Percentiles rank a stretch among this genome's conserved stretches.
Conservation (phyloP, 35 echinoderm and acorn worm genomes). For the Amphiura filiformis region DNA sequence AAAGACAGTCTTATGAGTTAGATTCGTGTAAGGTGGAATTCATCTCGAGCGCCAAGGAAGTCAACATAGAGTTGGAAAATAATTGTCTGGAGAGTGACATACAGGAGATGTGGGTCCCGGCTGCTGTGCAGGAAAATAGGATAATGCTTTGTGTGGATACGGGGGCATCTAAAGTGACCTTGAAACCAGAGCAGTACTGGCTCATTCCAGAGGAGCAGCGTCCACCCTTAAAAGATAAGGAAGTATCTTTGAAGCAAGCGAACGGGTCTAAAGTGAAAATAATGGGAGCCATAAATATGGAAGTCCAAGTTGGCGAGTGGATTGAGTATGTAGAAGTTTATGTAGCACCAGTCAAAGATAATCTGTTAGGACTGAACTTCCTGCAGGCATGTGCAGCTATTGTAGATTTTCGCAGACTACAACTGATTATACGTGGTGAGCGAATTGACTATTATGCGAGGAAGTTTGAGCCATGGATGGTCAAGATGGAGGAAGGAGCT, state of each 20-base stretch:
- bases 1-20: no score
- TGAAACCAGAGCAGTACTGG: not conserved
- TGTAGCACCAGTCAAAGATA: not conserved
- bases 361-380: not conserved
- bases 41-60: no score
- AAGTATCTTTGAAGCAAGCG: not conserved
- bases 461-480: not conserved
- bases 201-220: not conserved
- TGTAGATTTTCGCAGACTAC: not conserved
- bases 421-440: not conserved
- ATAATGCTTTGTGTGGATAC: not conserved
- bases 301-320: not conserved
- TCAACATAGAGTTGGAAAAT: no score
- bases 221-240: not conserved
- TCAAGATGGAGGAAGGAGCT: no score
- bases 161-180: not conserved
- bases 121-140: not conserved
- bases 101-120: no score
- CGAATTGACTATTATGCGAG: not conserved
- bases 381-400: not conserved
- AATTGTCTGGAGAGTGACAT: not conserved
- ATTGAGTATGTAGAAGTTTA: not conserved
- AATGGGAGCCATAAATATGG: not conserved
- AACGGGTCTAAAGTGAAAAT: not conserved
- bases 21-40: no score